These are phyloP conservation scores for Pterocles gutturalis DNA, from an alignment of 2,113 vertebrate species.

Conservation along the genomic window DNA sequence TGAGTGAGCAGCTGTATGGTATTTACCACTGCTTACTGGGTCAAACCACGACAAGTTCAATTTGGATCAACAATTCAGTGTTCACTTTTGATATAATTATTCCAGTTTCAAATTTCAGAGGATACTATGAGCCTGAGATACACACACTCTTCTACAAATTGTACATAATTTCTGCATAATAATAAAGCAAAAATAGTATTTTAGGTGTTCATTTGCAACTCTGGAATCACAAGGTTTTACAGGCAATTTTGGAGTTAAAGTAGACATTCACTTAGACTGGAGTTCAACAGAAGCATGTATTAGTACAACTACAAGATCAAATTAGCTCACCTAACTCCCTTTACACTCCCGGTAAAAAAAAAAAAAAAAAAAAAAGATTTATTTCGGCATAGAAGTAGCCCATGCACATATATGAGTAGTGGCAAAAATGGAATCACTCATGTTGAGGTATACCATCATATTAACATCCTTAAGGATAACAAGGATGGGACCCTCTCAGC, in stretches of 20 bases:
- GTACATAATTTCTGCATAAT: background rate
- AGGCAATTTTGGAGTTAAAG: background rate
- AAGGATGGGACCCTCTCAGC: background rate
- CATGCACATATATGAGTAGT: accelerated
- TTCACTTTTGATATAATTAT: background rate
- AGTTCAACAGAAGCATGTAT: background rate
- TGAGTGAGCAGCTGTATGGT: too few relatives aligned
- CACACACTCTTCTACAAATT: background rate
- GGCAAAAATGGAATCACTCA: background rate
- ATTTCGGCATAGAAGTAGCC: background rate
- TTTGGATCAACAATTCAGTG: background rate
- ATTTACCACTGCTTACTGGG: too few relatives aligned
- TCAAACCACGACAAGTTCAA: background rate
- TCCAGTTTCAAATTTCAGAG: background rate
- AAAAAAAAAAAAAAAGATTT: background rate
- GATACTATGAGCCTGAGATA: background rate
- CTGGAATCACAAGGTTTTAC: background rate
- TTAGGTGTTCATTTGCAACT: background rate
- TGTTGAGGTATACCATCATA: background rate
- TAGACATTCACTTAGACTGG: background rate
- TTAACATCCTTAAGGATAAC: background rate
- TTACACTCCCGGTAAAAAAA: background rate
- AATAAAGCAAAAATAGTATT: background rate
- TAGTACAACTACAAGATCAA: background rate
- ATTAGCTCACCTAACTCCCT: background rate